These are phyloP conservation scores for Ascaphus truei DNA, from an alignment of 2,113 vertebrate species.

Conservation along the genomic window DNA sequence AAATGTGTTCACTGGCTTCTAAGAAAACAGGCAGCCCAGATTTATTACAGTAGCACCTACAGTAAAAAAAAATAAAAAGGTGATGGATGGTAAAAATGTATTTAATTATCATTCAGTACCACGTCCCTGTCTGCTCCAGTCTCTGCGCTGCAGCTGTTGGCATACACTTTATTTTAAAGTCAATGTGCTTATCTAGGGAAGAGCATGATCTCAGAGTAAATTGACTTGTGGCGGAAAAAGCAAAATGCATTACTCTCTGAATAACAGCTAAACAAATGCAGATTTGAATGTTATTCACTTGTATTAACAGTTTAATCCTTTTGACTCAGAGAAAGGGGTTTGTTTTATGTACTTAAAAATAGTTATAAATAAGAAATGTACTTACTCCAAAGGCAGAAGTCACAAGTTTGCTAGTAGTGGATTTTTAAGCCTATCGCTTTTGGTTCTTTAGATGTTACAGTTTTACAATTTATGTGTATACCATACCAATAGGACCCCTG, in stretches of 20 bases:
- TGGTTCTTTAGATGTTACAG: background rate
- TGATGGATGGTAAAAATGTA: slow-evolving; percentile 63
- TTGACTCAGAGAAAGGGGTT: background rate
- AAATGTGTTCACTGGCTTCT: slow-evolving; percentile 51
- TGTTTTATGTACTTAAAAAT: background rate
- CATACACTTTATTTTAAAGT: slow-evolving; percentile 60
- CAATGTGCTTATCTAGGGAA: slow-evolving; percentile 75
- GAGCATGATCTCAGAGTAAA: slow-evolving; percentile 55
- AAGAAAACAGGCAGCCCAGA: slow-evolving; percentile 48
- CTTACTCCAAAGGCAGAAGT: background rate
- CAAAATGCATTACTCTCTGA: slow-evolving; percentile 50
- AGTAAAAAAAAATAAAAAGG: slow-evolving; percentile 39
- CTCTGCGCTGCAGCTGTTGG: slow-evolving; percentile 67
- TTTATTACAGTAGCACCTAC: slow-evolving; percentile 64
- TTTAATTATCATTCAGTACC: slow-evolving; percentile 89
- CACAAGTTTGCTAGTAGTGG: background rate
- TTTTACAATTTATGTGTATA: background rate
- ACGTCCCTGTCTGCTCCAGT: slow-evolving; percentile 72
- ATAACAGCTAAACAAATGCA: slow-evolving; percentile 62
- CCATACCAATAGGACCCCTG: background rate
- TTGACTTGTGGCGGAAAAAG: slow-evolving; percentile 66
- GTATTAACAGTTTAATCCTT: slow-evolving; percentile 49
- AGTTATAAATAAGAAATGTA: background rate
- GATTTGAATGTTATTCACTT: slow-evolving; percentile 54
- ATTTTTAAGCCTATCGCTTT: background rate